Evolutionary conservation across 2,797 vertebrate genomes (phyloP).

Genomic region (Mallotus villosus): DNA sequence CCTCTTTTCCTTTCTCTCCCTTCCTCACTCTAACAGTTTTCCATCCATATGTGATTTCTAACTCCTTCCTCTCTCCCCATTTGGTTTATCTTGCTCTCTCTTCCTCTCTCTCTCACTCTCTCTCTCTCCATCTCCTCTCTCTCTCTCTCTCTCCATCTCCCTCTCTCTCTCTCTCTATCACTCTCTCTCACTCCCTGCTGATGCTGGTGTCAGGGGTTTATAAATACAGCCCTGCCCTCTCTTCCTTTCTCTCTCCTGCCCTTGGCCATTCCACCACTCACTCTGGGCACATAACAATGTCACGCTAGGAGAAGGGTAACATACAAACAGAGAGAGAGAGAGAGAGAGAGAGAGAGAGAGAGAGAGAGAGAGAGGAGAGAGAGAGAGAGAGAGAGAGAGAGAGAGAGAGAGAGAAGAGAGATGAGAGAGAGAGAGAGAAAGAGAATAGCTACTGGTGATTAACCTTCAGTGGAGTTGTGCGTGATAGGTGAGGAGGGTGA

Average conservation of each 20-base stretch:
- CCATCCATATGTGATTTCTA: too few relatives aligned
- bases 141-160: not conserved
- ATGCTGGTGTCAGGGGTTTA: slow-evolving; percentile 21
- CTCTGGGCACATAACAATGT: slow-evolving; percentile 25
- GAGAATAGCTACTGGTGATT: slow-evolving; percentile 48
- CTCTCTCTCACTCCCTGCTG: slow-evolving; percentile 12
- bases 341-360: not conserved
- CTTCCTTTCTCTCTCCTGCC: slow-evolving; percentile 19
- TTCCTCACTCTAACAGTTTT: too few relatives aligned
- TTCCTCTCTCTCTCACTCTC: not conserved
- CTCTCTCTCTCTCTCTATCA: not conserved
- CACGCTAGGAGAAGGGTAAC: slow-evolving; percentile 21
- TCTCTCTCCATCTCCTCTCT: not conserved
- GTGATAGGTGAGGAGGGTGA: slow-evolving; percentile 7
- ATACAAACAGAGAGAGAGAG: not conserved
- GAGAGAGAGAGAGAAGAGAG: not conserved
- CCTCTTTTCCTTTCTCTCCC: too few relatives aligned
- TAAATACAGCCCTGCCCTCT: slow-evolving; percentile 29
- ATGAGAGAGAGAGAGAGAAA: not conserved
- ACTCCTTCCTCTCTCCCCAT: too few relatives aligned
- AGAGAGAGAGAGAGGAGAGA: not conserved
- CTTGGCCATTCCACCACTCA: slow-evolving; percentile 26
- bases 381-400: not conserved
- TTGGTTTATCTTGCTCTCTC: too few relatives aligned
- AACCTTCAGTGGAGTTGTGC: slow-evolving; percentile 46